Conservation (phyloP, 2,113 vertebrate genomes). For the Synodontis membranacea region DNA sequence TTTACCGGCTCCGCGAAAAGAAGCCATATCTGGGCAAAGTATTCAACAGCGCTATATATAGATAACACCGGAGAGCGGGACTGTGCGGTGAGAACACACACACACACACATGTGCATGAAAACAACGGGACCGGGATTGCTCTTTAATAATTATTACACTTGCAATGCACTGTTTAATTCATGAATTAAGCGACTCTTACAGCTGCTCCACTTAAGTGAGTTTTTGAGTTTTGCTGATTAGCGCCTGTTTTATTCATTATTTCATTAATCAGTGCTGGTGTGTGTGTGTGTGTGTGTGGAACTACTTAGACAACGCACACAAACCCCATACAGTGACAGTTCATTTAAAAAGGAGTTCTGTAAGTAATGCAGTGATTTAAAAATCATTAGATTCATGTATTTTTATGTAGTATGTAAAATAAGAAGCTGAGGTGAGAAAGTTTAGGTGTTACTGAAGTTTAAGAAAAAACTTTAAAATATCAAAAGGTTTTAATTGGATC, state of each 20-base stretch:
- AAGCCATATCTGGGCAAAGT: slow-evolving; percentile 88
- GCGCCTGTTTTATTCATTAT: background rate
- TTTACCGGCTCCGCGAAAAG: slow-evolving; percentile 66
- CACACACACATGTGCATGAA: background rate
- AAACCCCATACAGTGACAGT: no score
- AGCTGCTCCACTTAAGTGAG: background rate
- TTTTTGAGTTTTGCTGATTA: background rate
- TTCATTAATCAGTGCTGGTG: no score
- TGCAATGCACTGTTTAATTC: background rate
- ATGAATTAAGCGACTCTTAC: background rate
- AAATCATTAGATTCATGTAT: no score
- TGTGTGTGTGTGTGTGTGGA: background rate
- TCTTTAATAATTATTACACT: background rate
- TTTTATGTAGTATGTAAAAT: no score
- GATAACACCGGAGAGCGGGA: slow-evolving; percentile 67
- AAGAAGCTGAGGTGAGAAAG: no score
- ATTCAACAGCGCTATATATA: slow-evolving; percentile 82
- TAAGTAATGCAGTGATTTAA: no score
- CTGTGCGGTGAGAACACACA: slow-evolving; percentile 28
- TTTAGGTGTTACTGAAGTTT: no score
- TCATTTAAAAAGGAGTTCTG: no score
- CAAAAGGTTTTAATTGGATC: no score
- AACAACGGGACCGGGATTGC: background rate
- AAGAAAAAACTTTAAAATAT: no score
- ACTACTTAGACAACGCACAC: no score